phyloP scores from a whole-genome alignment of 2,113 vertebrate genomes.

The Campylorhamphus procurvoides region DNA sequence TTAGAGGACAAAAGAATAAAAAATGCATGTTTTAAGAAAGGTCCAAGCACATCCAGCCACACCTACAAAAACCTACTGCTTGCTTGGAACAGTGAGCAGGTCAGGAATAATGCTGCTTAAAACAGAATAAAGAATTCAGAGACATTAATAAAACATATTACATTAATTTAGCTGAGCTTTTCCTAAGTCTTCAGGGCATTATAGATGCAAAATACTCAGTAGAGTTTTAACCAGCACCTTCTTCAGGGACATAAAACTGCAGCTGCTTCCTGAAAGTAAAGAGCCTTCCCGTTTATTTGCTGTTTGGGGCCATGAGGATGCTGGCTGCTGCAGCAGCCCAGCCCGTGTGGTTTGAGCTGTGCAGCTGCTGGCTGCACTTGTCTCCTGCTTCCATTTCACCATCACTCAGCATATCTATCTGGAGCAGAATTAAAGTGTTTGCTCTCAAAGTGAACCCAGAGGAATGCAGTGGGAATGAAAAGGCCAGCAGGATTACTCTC shows the following conservation, averaged over 20 bases:
- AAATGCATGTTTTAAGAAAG: not conserved
- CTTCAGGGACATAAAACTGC: not conserved
- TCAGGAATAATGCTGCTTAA: not conserved
- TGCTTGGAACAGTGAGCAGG: not conserved
- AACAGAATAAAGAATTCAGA: not conserved
- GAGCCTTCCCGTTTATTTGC: not conserved
- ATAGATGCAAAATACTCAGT: not conserved
- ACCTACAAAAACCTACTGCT: not conserved
- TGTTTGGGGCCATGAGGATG: not conserved
- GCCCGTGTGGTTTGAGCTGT: not conserved
- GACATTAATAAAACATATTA: not conserved
- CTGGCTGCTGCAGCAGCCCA: not conserved
- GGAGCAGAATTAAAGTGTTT: conserved; percentile 35
- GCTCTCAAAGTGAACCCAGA: not conserved
- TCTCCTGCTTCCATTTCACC: not conserved
- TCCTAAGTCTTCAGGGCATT: not conserved
- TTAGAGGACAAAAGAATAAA: not conserved
- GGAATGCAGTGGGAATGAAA: not conserved
- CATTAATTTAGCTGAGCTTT: not conserved
- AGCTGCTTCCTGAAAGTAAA: not conserved
- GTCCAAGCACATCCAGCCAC: not conserved
- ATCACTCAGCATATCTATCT: conserved; percentile 30
- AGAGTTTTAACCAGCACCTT: not conserved
- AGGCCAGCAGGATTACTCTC: not conserved
- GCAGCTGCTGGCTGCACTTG: not conserved